Base-by-base conservation (phyloP, 2,797 vertebrate genomes). In the Allobates femoralis region DNA sequence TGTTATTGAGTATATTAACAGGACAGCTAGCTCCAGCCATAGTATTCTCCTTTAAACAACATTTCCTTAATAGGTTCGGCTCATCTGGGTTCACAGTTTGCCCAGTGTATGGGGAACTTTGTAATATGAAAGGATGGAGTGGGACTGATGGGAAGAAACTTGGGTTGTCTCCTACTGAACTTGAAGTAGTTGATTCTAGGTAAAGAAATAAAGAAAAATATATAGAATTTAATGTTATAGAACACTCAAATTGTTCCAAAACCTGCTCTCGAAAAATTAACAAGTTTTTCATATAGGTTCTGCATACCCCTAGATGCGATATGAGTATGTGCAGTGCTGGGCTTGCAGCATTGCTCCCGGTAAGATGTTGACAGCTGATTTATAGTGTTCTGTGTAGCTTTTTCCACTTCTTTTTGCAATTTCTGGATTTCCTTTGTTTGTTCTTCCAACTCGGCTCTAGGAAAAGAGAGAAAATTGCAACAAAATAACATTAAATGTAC, bases 1-100 rank as follows among this genome's bases (percentile, higher is more conserved):
- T 92, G 0, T 90, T 21, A 0, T 87, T 87, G 7, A 94, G 89
- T 30, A 90, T 92, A 86, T 85, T 90, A 83, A 90, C 81, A 81
- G 75, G 90, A 60, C 32, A 60, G 62, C 34, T 0, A 7, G 11
- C 41, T 78, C 85, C 92, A 83, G 83, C 89, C 30, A 81, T 73
- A 28, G 69, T 80, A 53, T 89, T 90, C 79, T 90, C 83, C 71
- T 90, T 91, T 69, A 83, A 71, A 88, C 90, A 89, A 83, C 81
- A 90, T 78, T 89, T 90, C 50, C 90, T 79, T 76, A 88, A 85
- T 81, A 90, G 89, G 87, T 84, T 79, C 64, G 58, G 89, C 64
- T 15, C 85, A 84, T 73, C 67, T 85, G 84, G 90, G 75, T 69
- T 60, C 41, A 50, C 23, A 66, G 75, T 71, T 74, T 85, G 84